Percentiles rank a stretch among this genome's conserved stretches.
Conservation (phyloP, 35 echinoderm and acorn worm genomes). For the Apostichopus parvimensis region DNA sequence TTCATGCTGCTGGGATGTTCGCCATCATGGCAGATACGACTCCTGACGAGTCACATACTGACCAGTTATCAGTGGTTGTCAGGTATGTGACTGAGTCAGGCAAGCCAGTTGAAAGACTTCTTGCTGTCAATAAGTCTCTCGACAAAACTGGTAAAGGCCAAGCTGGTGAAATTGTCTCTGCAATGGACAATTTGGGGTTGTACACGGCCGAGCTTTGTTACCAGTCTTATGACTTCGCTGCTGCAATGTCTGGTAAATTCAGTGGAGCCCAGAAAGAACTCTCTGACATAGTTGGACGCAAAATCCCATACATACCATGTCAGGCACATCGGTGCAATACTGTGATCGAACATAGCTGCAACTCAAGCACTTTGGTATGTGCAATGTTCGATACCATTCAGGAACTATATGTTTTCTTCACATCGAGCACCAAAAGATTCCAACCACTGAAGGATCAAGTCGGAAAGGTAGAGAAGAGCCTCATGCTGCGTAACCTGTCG, state of each 20-base stretch:
- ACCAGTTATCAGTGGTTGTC: slow-evolving; percentile 10
- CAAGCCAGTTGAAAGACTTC: not conserved
- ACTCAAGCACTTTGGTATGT: not conserved
- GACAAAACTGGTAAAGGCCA: slow-evolving; percentile 32
- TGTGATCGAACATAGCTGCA: no score
- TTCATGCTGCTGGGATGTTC: slow-evolving; percentile 18
- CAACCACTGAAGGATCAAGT: slow-evolving; percentile 28
- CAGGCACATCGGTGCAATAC: no score
- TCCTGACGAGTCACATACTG: slow-evolving; percentile 25
- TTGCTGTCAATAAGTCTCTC: no score
- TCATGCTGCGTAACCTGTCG: slow-evolving; percentile 24
- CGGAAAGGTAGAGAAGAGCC: no score
- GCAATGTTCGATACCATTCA: slow-evolving; percentile 19
- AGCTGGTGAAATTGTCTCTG: slow-evolving; percentile 11
- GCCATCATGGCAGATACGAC: slow-evolving; percentile 44
- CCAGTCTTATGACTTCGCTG: slow-evolving; percentile 48
- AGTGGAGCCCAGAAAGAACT: slow-evolving; percentile 12
- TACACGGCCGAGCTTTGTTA: not conserved
- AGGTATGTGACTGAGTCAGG: slow-evolving; percentile 14
- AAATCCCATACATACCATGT: not conserved
- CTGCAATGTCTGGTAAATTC: slow-evolving; percentile 1
- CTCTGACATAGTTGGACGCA: not conserved
- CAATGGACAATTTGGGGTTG: not conserved
- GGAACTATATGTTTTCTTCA: slow-evolving; percentile 46
- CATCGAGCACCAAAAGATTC: slow-evolving; percentile 24